A percentile compares a stretch with the other conserved stretches of the same genome.
These are phyloP conservation scores for human DNA, from an alignment of 2,113 vertebrate genomes.

Conservation along the genomic window GRCh38 chr11:7532501-7533000, in stretches of 20 bases:
- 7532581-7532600: not conserved
- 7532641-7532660: not conserved
- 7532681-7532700: not conserved
- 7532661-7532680: not conserved
- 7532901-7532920: slow-evolving; percentile 43
- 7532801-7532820: slow-evolving; percentile 12
- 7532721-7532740: not conserved
- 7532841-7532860: slow-evolving; percentile 30
- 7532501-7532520: not conserved
- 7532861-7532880: slow-evolving; percentile 40
- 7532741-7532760: not conserved
- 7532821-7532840: slow-evolving; percentile 50
- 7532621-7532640: not conserved
- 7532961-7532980: slow-evolving; percentile 11
- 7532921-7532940: not conserved
- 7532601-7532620: not conserved
- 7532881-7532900: slow-evolving; percentile 43
- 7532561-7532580: not conserved
- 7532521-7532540: not conserved
- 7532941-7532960: not conserved
- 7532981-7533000: not conserved
- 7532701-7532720: not conserved
- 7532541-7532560: not conserved
- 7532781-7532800: not conserved
- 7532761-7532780: not conserved